Evolutionary conservation across 2,113 vertebrate genomes (phyloP), one percentile per base, ranked within the genome.

Genomic region (Polyodon spathula): DNA sequence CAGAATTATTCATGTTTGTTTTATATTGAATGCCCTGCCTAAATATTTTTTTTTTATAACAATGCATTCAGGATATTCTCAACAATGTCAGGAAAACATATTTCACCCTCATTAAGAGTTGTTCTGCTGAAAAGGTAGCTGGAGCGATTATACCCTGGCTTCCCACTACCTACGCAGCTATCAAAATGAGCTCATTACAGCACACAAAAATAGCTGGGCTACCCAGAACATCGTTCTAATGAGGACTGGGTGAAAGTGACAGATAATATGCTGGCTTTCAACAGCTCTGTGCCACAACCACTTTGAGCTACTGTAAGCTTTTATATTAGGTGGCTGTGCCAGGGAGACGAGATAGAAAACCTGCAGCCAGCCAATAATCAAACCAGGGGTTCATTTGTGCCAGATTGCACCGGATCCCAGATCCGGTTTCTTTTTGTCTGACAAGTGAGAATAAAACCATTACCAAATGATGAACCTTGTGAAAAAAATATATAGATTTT

Each of bases 41-140:
- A 27, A 27, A 27, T 27, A 27, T 27, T 27, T 27, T n/a, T n/a
- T n/a, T 27, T 27, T 27, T 27, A 27, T 27, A 27, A 27, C 27
- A 27, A 27, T 27, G 27, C 27, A 50, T n/a, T 50, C 6, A 50
- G 48, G 15, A 10, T 50, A 6, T 10, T 6, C 6, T 6, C 6
- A 50, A 50, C 12, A n/a, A 12, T 6, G 10, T 6, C n/a, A 27
- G 15, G 17, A 55, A 9, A 37, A 55, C 17, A 55, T 55, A 55
- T 55, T 55, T 55, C 53, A 55, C 53, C 53, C 53, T 55, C 53
- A 55, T 55, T 55, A 55, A 16, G 16, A 55, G n/a, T n/a, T 12
- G 15, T 9, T 55, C 53, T 55, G 53, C 10, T 6, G 17, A n/a
- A 37, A 17, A 55, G 53, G n/a, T 55, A n/a, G 11, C 17, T 55